Evolutionary conservation across 2,888 invertebrate genomes (phyloP), one percentile per base, ranked within the genome.

Genomic region (Orgyia antiqua): DNA sequence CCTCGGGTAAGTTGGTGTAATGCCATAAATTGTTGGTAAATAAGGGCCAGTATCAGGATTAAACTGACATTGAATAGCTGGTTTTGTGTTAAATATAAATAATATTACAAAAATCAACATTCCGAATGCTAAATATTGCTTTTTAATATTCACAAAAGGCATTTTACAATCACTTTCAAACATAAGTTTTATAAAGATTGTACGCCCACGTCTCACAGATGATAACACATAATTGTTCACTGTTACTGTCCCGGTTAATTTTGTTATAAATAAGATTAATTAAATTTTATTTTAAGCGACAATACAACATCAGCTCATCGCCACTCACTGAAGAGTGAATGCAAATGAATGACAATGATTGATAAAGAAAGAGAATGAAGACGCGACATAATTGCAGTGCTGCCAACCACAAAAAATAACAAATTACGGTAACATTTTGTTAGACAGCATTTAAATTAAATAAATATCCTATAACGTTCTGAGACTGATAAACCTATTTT

Each of bases 1-100:
- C 39, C 98, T 88, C 13, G 91, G 75, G 71, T 97, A 96, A 0
- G 98, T 98, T 18, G 98, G 98, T 2, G 98, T 98, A 49, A 98
- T 92, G 9, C 94, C 94, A 72, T 95, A 98, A 48, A 98, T 94
- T 18, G 87, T 91, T 17, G 95, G 94, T 39, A 88, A 57, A 45
- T 83, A 75, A 15, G 72, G 63, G 41, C 68, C 59, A 21, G 59
- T 58, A 44, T 78, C 78, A 38, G 66, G 57, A 42, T 63, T 67
- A 44, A 82, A 72, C 48, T 83, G 84, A 41, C 86, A 86, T 64
- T 82, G 86, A 45, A 82, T 72, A 21, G 71, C 73, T 18, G 86
- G 84, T 45, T 64, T 74, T 38, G 61, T 77, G 50, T 83, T 83
- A 47, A 86, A 77, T 47, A 86, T 63, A 70, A 86, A 84, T 49